Conservation (phyloP, 2,797 vertebrate genomes). For the Benthosema pterotum region DNA sequence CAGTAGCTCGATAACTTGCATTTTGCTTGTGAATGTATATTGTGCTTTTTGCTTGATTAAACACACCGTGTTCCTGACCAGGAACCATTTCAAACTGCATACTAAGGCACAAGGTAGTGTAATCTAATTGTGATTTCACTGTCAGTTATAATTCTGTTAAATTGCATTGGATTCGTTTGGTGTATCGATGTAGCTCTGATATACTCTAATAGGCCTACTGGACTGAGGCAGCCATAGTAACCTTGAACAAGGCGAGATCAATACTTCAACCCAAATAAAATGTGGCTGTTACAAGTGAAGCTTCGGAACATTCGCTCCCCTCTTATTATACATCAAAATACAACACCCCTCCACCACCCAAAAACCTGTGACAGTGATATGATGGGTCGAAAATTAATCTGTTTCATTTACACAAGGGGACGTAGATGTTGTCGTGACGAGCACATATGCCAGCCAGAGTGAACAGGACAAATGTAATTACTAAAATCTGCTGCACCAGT, state of each 20-base stretch:
- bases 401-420: constrained; percentile 56
- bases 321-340: constrained; percentile 34
- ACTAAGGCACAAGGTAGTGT: background rate
- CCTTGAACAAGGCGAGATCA: constrained; percentile 36
- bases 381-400: constrained; percentile 61
- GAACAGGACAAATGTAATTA: constrained; percentile 76
- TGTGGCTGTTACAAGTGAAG: constrained; percentile 34
- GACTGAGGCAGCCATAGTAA: constrained; percentile 6
- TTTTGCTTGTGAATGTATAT: too few species aligned
- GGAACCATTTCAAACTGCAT: constrained; percentile 34
- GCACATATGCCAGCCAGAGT: constrained; percentile 53
- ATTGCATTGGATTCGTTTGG: constrained; percentile 25
- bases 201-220: background rate
- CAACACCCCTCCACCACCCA: too few species aligned
- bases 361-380: constrained; percentile 42
- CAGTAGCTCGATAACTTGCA: too few species aligned
- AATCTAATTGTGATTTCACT: too few species aligned
- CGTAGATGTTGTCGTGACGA: constrained; percentile 58
- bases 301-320: constrained; percentile 13
- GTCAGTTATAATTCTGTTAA: constrained; percentile 26
- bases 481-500: constrained; percentile 70
- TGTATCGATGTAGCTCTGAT: constrained; percentile 20
- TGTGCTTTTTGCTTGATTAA: too few species aligned
- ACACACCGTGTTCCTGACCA: too few species aligned
- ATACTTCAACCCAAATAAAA: constrained; percentile 34